These are phyloP conservation scores for Decapterus maruadsi DNA, from an alignment of 2,797 vertebrate species.

Conservation along the genomic window DNA sequence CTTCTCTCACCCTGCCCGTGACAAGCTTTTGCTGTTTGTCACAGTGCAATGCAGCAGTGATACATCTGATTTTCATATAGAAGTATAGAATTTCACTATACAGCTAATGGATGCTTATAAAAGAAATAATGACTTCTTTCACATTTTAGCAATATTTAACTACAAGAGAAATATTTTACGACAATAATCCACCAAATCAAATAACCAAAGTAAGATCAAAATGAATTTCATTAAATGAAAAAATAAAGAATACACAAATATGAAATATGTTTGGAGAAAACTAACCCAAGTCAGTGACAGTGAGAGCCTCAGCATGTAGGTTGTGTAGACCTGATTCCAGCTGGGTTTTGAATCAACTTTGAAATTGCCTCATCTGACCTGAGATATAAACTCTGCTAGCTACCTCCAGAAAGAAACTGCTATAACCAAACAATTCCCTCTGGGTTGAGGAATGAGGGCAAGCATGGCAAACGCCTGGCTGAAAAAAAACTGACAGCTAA, in stretches of 20 bases:
- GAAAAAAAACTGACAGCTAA: constrained; percentile 78
- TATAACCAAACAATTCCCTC: constrained; percentile 61
- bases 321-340: constrained; percentile 12
- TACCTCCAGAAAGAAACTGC: constrained; percentile 31
- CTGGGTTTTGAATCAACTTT: constrained; percentile 17
- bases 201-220: not conserved
- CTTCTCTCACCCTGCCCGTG: constrained; percentile 3
- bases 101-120: not conserved
- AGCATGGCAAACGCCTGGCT: constrained; percentile 66
- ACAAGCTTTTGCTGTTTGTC: constrained; percentile 28
- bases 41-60: constrained; percentile 5
- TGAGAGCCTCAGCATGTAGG: not conserved
- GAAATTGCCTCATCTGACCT: constrained; percentile 38
- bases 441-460: constrained; percentile 76
- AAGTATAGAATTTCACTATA: not conserved
- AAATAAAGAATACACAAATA: not conserved
- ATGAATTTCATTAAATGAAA: not conserved
- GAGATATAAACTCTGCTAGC: constrained; percentile 22
- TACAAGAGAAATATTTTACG: not conserved
- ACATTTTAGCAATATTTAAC: not conserved
- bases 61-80: constrained; percentile 22
- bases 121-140: constrained; percentile 2
- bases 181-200: not conserved
- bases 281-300: not conserved
- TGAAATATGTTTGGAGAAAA: not conserved